Base-by-base conservation (phyloP, 1,140 invertebrate genomes). In the Gerris buenoi region DNA sequence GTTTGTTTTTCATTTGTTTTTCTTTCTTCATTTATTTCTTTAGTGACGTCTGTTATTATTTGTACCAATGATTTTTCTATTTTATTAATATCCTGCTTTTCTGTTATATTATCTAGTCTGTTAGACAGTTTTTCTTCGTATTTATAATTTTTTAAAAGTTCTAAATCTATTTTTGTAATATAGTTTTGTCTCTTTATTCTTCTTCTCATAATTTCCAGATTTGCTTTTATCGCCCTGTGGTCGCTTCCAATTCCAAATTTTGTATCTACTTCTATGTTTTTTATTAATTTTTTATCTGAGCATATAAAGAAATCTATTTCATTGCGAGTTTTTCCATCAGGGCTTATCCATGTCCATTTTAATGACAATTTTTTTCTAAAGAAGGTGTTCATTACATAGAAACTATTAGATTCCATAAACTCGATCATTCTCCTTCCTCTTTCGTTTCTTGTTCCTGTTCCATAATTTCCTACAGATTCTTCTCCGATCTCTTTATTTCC, bases 391-490 rank as follows among this genome's bases (percentile, higher is more conserved):
- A 33, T 59, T 33, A 68, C 65, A 46, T 25, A 58, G 2, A 68
- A n/a, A 27, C 59, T 64, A n/a, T 33, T 56, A n/a, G 33, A n/a
- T 59, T 65, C 57, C 57, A 29, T 64, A 25, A 70, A 68, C n/a
- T 64, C 27, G 25, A 65, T 65, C 22, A 67, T 2, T 23, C 2
- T 59, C 28, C 60, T 33, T 59, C 61, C 68, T 69, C 60, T 66
- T 5, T 66, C 59, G 26, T 67, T 69, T 46, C 68, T 59, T 3
- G 14, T 64, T 67, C 68, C 65, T 22, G 65, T 62, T 1, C 68
- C 60, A 60, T 63, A 67, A 3, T 46, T 25, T 1, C 65, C 68
- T 57, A 63, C 26, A 25, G 59, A 1, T 14, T 69, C 26, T 46
- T 57, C 28, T 46, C 46, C 28, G 2, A 1, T 28, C 28, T 59